Evolutionary conservation across 2,113 vertebrate species (phyloP).

Genomic region (Drymodes brunneopygia): DNA sequence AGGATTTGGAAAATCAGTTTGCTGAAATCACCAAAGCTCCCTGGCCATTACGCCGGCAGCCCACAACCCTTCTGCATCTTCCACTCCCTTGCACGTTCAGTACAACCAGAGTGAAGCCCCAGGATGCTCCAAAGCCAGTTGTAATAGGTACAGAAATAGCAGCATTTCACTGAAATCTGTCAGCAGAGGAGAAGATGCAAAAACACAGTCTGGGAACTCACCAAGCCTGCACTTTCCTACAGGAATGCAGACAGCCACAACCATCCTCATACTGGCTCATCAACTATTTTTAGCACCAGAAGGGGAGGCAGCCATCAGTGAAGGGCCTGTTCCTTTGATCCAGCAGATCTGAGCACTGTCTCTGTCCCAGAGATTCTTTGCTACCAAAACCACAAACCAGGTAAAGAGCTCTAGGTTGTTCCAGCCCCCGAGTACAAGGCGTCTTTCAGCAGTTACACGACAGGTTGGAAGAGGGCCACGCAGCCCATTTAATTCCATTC

Average conservation of each 20-base stretch:
- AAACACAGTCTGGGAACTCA: neutral
- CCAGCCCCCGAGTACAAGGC: neutral
- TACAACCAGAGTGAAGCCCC: neutral
- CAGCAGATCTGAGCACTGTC: neutral
- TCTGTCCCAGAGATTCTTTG: neutral
- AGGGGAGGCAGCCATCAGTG: neutral
- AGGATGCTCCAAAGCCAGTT: neutral
- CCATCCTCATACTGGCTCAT: neutral
- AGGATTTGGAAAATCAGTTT: neutral
- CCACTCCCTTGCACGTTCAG: neutral
- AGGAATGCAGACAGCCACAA: constrained; percentile 7
- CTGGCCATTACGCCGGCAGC: neutral
- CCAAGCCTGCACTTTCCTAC: neutral
- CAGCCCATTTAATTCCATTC: constrained; percentile 30
- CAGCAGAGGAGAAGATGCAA: constrained; percentile 2
- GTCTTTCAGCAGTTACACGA: neutral
- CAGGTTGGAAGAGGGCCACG: neutral
- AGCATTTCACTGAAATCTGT: neutral
- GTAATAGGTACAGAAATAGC: neutral
- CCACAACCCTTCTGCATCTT: neutral
- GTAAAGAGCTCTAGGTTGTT: neutral
- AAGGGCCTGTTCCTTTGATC: neutral
- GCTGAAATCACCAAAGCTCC: neutral
- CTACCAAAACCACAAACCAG: neutral
- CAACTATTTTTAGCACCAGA: constrained; percentile 3